These are phyloP conservation scores for Papilio xuthus DNA, from an alignment of 1,140 invertebrate genomes.

Conservation along the genomic window DNA sequence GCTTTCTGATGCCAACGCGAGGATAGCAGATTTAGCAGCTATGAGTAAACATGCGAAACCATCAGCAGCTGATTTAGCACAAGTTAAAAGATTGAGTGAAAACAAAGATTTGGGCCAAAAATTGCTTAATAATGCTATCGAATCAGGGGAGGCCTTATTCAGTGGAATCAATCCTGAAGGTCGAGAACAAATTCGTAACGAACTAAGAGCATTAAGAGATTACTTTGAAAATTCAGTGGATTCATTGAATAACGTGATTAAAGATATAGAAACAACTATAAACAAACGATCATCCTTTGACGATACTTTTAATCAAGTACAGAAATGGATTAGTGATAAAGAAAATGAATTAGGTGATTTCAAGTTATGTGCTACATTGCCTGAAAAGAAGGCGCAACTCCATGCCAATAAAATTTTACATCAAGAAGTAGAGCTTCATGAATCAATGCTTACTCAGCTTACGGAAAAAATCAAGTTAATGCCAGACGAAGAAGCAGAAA, in stretches of 20 bases:
- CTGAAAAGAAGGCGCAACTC: conserved; percentile 92
- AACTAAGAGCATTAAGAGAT: conserved; percentile 90
- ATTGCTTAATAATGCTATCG: conserved; percentile 90
- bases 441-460: conserved; percentile 89
- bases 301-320: conserved; percentile 92
- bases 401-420: conserved; percentile 88
- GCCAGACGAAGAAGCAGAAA: conserved; percentile 88
- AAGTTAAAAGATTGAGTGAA: conserved; percentile 88
- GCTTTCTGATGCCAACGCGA: conserved; percentile 88
- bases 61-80: conserved; percentile 86
- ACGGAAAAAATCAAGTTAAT: conserved; percentile 88
- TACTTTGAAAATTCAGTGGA: conserved; percentile 92
- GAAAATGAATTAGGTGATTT: conserved; percentile 86
- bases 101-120: conserved; percentile 90
- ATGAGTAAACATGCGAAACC: conserved; percentile 85
- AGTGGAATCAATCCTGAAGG: conserved; percentile 93
- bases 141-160: conserved; percentile 93
- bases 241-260: conserved; percentile 91
- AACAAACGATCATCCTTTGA: conserved; percentile 95
- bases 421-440: conserved; percentile 92
- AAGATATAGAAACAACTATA: conserved; percentile 92
- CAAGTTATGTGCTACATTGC: conserved; percentile 88
- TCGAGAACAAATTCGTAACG: conserved; percentile 90
- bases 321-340: conserved; percentile 90
- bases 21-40: conserved; percentile 86